Percentiles rank a stretch among this genome's conserved stretches.
Evolutionary conservation across 2,113 vertebrate species (phyloP).

Genomic region (Aix galericulata): DNA sequence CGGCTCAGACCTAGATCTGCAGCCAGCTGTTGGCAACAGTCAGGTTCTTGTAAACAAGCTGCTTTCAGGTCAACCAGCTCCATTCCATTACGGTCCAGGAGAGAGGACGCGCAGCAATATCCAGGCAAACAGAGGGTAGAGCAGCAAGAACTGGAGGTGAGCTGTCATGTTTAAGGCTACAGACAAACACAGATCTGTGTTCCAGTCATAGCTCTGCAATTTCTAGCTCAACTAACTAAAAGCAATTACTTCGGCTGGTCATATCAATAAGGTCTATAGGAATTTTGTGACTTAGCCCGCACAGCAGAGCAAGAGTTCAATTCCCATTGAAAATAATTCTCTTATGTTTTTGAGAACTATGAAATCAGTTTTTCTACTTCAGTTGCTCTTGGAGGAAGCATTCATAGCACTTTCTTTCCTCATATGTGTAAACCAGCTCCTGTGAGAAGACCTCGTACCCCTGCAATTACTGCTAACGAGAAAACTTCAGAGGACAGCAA

Average conservation of each 20-base stretch:
- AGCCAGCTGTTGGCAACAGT: slow-evolving; percentile 27
- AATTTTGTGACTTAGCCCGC: not conserved
- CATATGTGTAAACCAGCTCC: not conserved
- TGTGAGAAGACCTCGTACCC: not conserved
- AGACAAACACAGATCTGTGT: not conserved
- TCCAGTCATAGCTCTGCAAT: not conserved
- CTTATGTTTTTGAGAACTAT: not conserved
- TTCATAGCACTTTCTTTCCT: not conserved
- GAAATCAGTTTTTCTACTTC: not conserved
- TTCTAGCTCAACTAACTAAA: not conserved
- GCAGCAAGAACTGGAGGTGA: not conserved
- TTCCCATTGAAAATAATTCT: not conserved
- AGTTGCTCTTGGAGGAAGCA: not conserved
- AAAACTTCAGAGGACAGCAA: not conserved
- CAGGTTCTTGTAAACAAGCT: slow-evolving; percentile 12
- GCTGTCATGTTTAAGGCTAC: not conserved
- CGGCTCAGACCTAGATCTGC: slow-evolving; percentile 35
- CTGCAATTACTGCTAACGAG: not conserved
- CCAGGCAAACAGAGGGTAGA: not conserved
- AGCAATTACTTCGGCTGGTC: not conserved
- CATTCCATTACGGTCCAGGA: not conserved
- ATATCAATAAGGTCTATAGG: not conserved
- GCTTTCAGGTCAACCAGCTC: not conserved
- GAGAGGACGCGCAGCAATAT: not conserved
- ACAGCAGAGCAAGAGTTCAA: not conserved